Evolutionary conservation across 2,797 vertebrate species (phyloP).

Genomic region (Acanthurus lineatus): DNA sequence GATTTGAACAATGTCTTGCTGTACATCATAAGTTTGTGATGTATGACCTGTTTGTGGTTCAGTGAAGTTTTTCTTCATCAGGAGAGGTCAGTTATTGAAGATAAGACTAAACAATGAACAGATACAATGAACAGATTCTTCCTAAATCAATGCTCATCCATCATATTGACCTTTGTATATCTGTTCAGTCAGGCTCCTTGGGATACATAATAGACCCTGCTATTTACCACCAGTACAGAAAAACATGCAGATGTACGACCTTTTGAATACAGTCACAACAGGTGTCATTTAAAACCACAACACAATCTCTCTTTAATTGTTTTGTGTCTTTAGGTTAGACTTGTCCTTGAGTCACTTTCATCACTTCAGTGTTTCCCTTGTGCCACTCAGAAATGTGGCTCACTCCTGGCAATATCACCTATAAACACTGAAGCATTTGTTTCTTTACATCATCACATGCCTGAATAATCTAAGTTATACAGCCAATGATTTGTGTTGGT

Average conservation of each 20-base stretch:
- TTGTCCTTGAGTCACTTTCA: conserved; percentile 6
- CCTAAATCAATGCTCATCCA: conserved; percentile 11
- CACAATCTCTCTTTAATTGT: conserved; percentile 32
- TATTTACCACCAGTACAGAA: conserved; percentile 35
- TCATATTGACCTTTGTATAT: conserved; percentile 13
- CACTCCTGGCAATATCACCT: no score
- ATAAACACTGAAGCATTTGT: no score
- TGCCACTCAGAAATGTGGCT: no score
- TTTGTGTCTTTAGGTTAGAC: conserved; percentile 33
- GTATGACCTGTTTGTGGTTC: neutral
- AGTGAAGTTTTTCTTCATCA: neutral
- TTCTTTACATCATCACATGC: neutral
- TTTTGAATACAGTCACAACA: conserved; percentile 40
- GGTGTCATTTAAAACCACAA: conserved; percentile 15
- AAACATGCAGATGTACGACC: neutral
- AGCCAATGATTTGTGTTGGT: neutral
- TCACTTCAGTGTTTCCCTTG: neutral
- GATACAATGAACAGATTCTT: neutral
- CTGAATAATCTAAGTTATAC: neutral
- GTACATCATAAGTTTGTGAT: neutral
- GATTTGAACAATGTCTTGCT: neutral
- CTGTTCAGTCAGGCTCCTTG: neutral
- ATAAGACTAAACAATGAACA: neutral
- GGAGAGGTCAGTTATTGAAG: neutral
- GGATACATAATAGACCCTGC: neutral